phyloP scores from a whole-genome alignment of 2,797 vertebrate species.

The Notamacropus eugenii region DNA sequence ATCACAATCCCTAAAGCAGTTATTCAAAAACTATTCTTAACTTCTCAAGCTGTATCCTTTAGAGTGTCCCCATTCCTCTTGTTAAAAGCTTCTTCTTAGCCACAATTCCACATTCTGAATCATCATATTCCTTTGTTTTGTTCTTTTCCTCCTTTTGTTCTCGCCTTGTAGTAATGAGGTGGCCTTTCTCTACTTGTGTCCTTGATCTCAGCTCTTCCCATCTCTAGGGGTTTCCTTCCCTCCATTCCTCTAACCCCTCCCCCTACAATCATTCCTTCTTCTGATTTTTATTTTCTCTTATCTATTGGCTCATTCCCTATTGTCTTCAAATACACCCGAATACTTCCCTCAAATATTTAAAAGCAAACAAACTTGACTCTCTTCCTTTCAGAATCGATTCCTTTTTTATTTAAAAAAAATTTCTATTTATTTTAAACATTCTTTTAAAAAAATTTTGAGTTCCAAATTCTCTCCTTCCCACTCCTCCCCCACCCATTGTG shows the following conservation, averaged over 20 bases:
- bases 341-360: too few relatives aligned
- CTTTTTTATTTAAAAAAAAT: not conserved
- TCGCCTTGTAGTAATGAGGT: not conserved
- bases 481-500: not conserved
- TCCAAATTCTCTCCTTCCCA: not conserved
- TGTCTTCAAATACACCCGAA: too few relatives aligned
- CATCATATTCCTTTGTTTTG: not conserved
- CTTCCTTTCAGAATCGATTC: not conserved
- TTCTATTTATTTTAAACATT: not conserved
- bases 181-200: not conserved
- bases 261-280: too few relatives aligned
- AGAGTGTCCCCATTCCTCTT: not conserved
- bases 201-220: not conserved
- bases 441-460: not conserved
- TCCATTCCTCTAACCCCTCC: too few relatives aligned
- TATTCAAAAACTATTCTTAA: not conserved
- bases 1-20: not conserved
- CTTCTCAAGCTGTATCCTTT: not conserved
- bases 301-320: too few relatives aligned
- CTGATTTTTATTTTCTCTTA: too few relatives aligned
- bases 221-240: not conserved
- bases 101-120: not conserved
- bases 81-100: not conserved
- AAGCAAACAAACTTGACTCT: too few relatives aligned
- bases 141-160: not conserved